These are phyloP conservation scores for Chascanopsetta lugubris DNA, from an alignment of 2,113 vertebrate genomes.

Conservation along the genomic window DNA sequence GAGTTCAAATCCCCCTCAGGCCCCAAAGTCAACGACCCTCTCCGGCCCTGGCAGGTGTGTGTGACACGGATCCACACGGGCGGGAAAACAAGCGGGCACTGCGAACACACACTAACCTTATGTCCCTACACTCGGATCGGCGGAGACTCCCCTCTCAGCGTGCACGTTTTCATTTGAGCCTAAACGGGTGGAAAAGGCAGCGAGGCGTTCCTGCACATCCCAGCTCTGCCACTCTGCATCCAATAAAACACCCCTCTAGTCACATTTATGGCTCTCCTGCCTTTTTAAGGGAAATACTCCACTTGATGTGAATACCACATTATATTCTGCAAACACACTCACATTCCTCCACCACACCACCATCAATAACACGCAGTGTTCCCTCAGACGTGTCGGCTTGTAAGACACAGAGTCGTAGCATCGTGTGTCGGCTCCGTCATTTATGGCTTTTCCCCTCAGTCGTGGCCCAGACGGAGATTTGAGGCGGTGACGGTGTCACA, in stretches of 20 bases:
- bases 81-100: constrained; percentile 19
- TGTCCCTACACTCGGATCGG: constrained; percentile 7
- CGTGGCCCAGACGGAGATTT: constrained; percentile 43
- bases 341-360: constrained; percentile 15
- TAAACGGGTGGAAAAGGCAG: constrained; percentile 42
- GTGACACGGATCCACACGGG: constrained; percentile 12
- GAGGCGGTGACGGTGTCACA: constrained; percentile 30
- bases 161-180: constrained; percentile 40
- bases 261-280: constrained; percentile 57
- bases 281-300: constrained; percentile 45
- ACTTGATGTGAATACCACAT: constrained; percentile 31
- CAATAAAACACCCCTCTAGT: constrained; percentile 53
- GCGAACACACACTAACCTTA: constrained; percentile 3
- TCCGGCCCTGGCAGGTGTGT: constrained; percentile 25
- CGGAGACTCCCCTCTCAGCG: constrained; percentile 26
- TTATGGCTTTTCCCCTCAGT: constrained; percentile 33
- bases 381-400: background rate
- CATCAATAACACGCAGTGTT: constrained; percentile 2
- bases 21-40: background rate
- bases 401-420: constrained; percentile 22
- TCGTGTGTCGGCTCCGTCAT: constrained; percentile 42
- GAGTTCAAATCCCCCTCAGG: background rate
- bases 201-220: constrained; percentile 41
- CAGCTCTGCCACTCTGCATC: constrained; percentile 36
- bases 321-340: constrained; percentile 13